Base-by-base conservation (phyloP, 1,140 invertebrate genomes). In the Copidosoma floridanum region DNA sequence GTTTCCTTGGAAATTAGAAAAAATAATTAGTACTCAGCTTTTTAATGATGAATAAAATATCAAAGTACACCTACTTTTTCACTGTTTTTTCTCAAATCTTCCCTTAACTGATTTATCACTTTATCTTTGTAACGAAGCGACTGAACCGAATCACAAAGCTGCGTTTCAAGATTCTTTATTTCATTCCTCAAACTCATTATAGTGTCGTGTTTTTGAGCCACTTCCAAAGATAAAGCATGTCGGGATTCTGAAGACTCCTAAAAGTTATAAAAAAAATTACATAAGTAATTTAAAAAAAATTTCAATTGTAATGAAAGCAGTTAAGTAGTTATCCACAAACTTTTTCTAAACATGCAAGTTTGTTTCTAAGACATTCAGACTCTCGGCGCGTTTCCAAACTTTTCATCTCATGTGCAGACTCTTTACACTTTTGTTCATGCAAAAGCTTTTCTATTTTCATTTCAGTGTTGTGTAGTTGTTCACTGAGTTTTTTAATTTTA, bases 41-140 rank as follows among this genome's bases (percentile, higher is more conserved):
- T 32, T 32, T 32, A 32, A 32, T 32, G 29, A 32, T 8, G 29
- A 32, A 32, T 6, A 41, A 6, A 41, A 41, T 41, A 41, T 6
- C 7, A 41, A 41, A 41, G 7, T 41, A 41, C n/a, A 46, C 8
- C 24, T 21, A 46, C 43, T 18, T 35, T 50, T 29, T 35, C 5
- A 29, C 14, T 29, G 14, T 59, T 16, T 63, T 71, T 63, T 63
- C 81, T 82, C 4, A 81, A 62, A 67, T 82, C 76, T 64, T 82
- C 82, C 18, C 82, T 69, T 69, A 85, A 68, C 64, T 83, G 77
- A 63, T 79, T 82, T 51, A 84, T 84, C 46, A 84, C 77, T 50
- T 82, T 78, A 48, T 84, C 81, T 68, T 81, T 84, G 63, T 81
- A 83, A 32, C 75, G 73, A 11, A 75, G 76, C 62, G 82, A 78